Base-by-base conservation (phyloP, 2,797 vertebrate species). In the Threskiornis aethiopicus region DNA sequence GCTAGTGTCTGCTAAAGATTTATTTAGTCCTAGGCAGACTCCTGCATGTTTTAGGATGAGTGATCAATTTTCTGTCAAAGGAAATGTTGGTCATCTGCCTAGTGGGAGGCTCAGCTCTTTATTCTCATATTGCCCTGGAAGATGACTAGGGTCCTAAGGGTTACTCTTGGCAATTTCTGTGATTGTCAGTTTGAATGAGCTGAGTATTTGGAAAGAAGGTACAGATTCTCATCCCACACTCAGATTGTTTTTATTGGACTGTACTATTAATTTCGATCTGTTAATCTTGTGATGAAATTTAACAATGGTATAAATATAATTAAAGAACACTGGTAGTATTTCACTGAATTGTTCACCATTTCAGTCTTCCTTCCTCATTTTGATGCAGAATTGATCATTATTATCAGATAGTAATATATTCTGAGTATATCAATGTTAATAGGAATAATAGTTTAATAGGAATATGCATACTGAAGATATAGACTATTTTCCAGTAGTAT, bases 21-120 rank as follows among this genome's bases (percentile, higher is more conserved):
- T 96, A 90, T 96, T 96, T 95, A 89, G 71, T 93, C 52, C 52
- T 89, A 90, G 86, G 89, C 25, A 92, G 87, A 75, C 44, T 95
- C 55, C 52, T 85, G 61, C 49, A 87, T 92, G 91, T 92, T 95
- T 95, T 93, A 78, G 84, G 61, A 81, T 67, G 52, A 73, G 31
- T 22, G 66, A 96, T 96, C 89, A 92, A 78, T 96, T 94, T 96
- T 90, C 71, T 86, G 59, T 89, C 78, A 87, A 93, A 90, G 59
- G 52, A 64, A 29, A 25, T 78, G 57, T 69, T 95, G 92, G 82
- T 93, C 78, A 93, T 75, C 78, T 84, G 71, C 71, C 33, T 67
- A 64, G 41, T 71, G 61, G 39, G 67, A 91, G 24, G 33, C 33
- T 93, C 49, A 66, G 25, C 44, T 91, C 26, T 78, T 73, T 16